phyloP scores from a whole-genome alignment of 2,888 invertebrate species.

The Hipparchia sbordonii region DNA sequence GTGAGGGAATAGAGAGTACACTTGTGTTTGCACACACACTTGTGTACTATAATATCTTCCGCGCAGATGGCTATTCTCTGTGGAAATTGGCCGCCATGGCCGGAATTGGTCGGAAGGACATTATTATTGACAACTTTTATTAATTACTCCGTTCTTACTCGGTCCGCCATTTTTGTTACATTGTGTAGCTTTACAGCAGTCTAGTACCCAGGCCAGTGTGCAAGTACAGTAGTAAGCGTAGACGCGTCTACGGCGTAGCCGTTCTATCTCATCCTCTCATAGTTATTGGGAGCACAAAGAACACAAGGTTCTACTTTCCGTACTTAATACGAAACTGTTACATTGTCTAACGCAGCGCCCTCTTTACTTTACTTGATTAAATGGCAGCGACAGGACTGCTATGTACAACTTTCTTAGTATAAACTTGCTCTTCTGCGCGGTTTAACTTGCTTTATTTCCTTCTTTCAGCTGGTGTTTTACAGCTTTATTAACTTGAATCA shows the following conservation, averaged over 20 bases:
- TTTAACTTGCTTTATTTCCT: neutral
- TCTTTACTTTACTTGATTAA: constrained; percentile 41
- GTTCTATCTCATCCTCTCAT: constrained; percentile 47
- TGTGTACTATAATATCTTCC: too few relatives aligned
- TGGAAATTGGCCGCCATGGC: too few relatives aligned
- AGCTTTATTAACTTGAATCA: too few relatives aligned
- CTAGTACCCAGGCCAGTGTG: neutral
- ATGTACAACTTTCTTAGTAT: neutral
- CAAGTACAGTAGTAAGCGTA: constrained; percentile 21
- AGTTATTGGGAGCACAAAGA: constrained; percentile 48
- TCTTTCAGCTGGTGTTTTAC: neutral
- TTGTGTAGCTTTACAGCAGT: neutral
- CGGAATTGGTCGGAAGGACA: too few relatives aligned
- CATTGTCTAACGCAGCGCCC: constrained; percentile 38
- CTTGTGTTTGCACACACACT: too few relatives aligned
- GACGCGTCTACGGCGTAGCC: constrained; percentile 27
- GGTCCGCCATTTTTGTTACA: too few relatives aligned
- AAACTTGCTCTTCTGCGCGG: constrained; percentile 14
- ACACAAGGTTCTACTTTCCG: constrained; percentile 46
- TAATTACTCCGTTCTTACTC: too few relatives aligned
- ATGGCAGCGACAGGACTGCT: constrained; percentile 25
- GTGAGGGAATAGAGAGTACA: too few relatives aligned
- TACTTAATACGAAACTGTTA: constrained; percentile 41
- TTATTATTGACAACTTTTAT: too few relatives aligned
- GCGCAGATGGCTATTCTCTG: too few relatives aligned